These are phyloP conservation scores for Papilio demoleus DNA, from an alignment of 2,888 invertebrate genomes.

Conservation along the genomic window DNA sequence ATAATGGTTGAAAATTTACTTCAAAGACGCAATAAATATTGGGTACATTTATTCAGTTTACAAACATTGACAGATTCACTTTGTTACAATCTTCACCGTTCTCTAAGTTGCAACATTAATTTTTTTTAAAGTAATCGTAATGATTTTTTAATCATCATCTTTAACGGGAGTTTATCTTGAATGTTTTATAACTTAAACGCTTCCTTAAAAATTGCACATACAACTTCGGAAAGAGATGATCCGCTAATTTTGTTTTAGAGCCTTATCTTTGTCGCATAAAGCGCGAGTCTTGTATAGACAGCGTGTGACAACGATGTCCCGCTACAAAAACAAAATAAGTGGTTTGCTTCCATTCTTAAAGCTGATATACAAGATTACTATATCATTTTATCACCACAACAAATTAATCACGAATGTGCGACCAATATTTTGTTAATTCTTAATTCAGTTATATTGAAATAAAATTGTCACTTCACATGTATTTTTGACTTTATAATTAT, in stretches of 20 bases:
- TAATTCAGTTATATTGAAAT: not conserved
- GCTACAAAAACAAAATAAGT: not conserved
- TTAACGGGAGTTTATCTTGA: too few species aligned
- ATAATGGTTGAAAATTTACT: not conserved
- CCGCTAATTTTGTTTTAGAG: not conserved
- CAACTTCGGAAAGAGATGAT: not conserved
- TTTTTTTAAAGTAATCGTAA: too few species aligned
- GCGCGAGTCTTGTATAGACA: too few species aligned
- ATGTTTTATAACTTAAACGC: too few species aligned
- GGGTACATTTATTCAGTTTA: not conserved
- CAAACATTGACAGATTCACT: not conserved
- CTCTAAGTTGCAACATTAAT: too few species aligned
- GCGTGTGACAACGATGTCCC: not conserved
- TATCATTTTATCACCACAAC: not conserved
- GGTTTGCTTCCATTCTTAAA: not conserved
- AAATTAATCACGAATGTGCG: constrained; percentile 22
- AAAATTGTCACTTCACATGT: not conserved
- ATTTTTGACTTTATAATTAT: not conserved
- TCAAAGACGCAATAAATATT: not conserved
- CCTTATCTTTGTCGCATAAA: not conserved
- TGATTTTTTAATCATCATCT: too few species aligned
- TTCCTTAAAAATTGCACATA: not conserved
- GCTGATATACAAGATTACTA: not conserved
- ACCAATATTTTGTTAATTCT: constrained; percentile 1
- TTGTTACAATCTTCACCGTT: not conserved